Percentiles rank a stretch among this genome's conserved stretches.
phyloP scores from a whole-genome alignment of 2,888 invertebrate species.

The Calliopum simillimum region DNA sequence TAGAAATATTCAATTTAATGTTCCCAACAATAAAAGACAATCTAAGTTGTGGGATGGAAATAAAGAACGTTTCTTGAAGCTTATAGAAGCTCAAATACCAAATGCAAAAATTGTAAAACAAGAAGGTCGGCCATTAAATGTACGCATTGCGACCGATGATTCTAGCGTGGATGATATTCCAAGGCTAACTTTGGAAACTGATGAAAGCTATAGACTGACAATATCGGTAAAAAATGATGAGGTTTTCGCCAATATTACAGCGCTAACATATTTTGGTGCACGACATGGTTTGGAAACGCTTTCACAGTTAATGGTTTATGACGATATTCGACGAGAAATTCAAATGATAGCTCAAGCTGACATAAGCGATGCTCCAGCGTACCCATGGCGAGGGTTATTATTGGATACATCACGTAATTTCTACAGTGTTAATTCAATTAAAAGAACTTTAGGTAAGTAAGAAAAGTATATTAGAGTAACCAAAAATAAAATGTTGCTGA shows the following conservation, averaged over 20 bases:
- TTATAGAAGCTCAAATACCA: conserved; percentile 59
- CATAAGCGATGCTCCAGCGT: conserved; percentile 83
- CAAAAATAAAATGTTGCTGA: too few species aligned
- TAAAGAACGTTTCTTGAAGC: conserved; percentile 65
- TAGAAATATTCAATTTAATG: conserved; percentile 60
- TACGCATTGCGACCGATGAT: conserved; percentile 63
- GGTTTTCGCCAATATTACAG: conserved; percentile 68
- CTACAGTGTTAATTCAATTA: conserved; percentile 77
- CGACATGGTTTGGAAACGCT: conserved; percentile 74
- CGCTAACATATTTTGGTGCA: conserved; percentile 73
- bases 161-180: conserved; percentile 43
- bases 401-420: conserved; percentile 94
- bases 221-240: conserved; percentile 62
- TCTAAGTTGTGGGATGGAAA: conserved; percentile 57
- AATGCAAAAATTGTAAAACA: conserved; percentile 52
- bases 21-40: conserved; percentile 53
- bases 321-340: conserved; percentile 65
- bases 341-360: conserved; percentile 74
- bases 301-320: conserved; percentile 64
- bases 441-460: conserved; percentile 75
- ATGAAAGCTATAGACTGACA: conserved; percentile 69
- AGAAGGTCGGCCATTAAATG: conserved; percentile 67
- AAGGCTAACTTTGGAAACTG: conserved; percentile 68
- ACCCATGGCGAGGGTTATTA: conserved; percentile 88
- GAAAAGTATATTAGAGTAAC: not conserved